Base-by-base conservation (phyloP, 1,140 invertebrate genomes). In the Scaptomyza graminum region DNA sequence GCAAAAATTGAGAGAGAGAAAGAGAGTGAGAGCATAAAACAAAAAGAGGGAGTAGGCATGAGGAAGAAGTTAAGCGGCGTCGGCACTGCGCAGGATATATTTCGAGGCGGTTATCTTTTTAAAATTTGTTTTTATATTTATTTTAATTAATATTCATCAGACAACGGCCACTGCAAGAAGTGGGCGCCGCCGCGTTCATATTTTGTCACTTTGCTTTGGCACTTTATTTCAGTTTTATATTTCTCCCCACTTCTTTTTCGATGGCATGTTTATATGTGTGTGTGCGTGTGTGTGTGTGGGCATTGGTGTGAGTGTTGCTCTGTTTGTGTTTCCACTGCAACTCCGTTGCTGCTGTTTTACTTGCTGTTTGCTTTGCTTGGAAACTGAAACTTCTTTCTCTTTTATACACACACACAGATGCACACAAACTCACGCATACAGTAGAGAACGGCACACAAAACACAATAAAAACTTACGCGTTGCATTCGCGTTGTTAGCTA, bases 261-360 rank as follows among this genome's bases (percentile, higher is more conserved):
- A 15, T 70, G 63, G 9, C 50, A 13, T 69, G 13, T 52, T 47
- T 41, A 49, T 60, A 44, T 62, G 55, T 68, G 55, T 52, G 57
- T 6, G 59, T 59, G 47, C 41, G 55, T 54, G 39, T 57, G 54
- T 56, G 62, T 52, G 66, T 46, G 31, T 41, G 43, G 28, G 49
- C 15, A 56, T 57, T 55, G 28, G 67, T 49, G 50, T 56, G 64
- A 46, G 52, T 66, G 68, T 71, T 65, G 54, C 55, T 66, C 60
- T 82, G 79, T 74, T 81, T 79, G 80, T 83, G 79, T 83, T 82
- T 79, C 72, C 67, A 79, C 73, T 83, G 82, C 82, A 85, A 88
- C 81, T 88, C 74, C 80, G 61, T 63, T 67, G 59, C 62, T 70
- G 51, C 68, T 57, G 34, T 34, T 70, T 70, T 61, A 63, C 59